A percentile compares a stretch with the other conserved stretches of the same genome.
Evolutionary conservation across 2,888 invertebrate genomes (phyloP).

Genomic region (Hymenopus coronatus): DNA sequence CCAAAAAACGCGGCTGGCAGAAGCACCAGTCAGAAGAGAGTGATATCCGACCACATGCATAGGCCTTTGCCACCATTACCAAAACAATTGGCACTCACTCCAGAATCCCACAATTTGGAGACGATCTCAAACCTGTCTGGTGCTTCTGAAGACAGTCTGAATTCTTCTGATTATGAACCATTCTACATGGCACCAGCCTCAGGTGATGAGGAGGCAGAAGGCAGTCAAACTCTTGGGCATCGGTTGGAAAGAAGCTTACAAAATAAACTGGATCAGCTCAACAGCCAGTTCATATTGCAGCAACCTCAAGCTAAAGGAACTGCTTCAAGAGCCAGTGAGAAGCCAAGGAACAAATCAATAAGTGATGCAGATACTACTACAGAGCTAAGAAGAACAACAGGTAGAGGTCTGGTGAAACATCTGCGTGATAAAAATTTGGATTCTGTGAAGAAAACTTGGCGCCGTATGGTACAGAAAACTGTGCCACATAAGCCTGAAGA

Average conservation of each 20-base stretch:
- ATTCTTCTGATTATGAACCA: constrained; percentile 53
- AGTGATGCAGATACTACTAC: background rate
- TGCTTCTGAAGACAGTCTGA: constrained; percentile 52
- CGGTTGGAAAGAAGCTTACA: constrained; percentile 7
- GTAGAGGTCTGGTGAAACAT: constrained; percentile 34
- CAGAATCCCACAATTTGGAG: constrained; percentile 32
- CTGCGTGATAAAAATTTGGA: constrained; percentile 37
- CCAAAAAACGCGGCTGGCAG: constrained; percentile 39
- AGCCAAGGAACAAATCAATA: background rate
- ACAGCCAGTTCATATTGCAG: constrained; percentile 43
- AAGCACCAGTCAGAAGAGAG: constrained; percentile 31
- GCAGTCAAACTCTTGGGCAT: constrained; percentile 18
- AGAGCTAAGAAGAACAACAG: background rate
- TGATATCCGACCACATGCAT: constrained; percentile 41
- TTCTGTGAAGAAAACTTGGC: constrained; percentile 42
- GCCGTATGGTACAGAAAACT: constrained; percentile 40
- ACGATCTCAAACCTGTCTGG: constrained; percentile 45
- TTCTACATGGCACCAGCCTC: constrained; percentile 39
- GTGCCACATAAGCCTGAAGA: constrained; percentile 61
- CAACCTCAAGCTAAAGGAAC: constrained; percentile 18
- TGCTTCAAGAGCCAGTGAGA: background rate
- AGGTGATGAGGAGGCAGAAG: constrained; percentile 20
- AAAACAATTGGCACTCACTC: constrained; percentile 37
- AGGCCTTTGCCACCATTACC: constrained; percentile 41
- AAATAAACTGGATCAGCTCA: constrained; percentile 30